Base-by-base conservation (phyloP, 2,113 vertebrate genomes). In the Acrocephalus arundinaceus region DNA sequence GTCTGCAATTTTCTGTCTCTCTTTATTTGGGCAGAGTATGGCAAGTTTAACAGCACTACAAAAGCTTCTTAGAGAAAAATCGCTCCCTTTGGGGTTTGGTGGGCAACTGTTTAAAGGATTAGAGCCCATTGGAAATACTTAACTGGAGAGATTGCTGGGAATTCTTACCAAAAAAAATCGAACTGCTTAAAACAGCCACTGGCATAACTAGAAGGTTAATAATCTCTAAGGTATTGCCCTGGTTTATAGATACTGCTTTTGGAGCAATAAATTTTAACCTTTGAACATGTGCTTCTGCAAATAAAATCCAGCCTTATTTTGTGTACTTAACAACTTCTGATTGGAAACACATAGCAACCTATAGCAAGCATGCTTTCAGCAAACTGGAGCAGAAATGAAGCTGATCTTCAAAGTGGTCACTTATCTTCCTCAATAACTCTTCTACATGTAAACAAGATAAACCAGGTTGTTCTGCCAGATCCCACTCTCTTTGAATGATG, bases 221-320 rank as follows among this genome's bases (percentile, higher is more conserved):
- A 94, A 96, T 97, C 93, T 93, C 83, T 95, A 83, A 95, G 88
- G 71, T 95, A 92, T 94, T 96, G 35, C 91, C 88, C 85, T 85
- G 58, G 61, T 91, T 96, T 94, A 94, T 89, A 93, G 96, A 96
- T 97, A 94, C 73, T 90, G 96, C 92, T 96, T 96, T 96, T 83
- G 81, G 96, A 89, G 96, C 95, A 96, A 87, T 97, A 97, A 96
- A 96, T 95, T 92, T 90, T 96, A 97, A 96, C 94, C 93, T 95
- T 96, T 96, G 97, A 96, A 94, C 94, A 30, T 94, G 85, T 89
- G 66, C 94, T 96, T 96, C 96, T 96, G 92, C 96, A 97, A 96
- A 96, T 97, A 95, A 95, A 97, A 96, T 93, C 78, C 96, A 92
- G 80, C 93, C 95, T 97, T 96, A 97, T 95, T 97, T 94, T 97